phyloP scores from a whole-genome alignment of 2,888 invertebrate genomes.

The Catocala fraxini region DNA sequence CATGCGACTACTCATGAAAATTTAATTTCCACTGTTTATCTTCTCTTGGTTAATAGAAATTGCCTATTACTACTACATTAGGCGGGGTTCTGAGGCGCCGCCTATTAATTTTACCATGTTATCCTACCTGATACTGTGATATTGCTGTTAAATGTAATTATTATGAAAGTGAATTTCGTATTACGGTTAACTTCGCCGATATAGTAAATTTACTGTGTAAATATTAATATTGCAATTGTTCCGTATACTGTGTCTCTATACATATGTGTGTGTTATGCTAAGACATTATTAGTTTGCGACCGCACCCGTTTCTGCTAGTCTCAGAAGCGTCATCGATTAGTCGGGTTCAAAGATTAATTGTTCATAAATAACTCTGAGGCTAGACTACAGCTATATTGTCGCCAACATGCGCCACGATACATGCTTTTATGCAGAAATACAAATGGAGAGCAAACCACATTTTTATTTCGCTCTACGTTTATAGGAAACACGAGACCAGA shows the following conservation, averaged over 20 bases:
- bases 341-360: conserved; percentile 4
- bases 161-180: conserved; percentile 29
- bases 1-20: conserved; percentile 61
- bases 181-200: conserved; percentile 26
- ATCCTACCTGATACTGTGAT: conserved; percentile 19
- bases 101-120: conserved; percentile 30
- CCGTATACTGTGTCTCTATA: neutral
- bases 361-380: conserved; percentile 3
- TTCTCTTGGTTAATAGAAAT: conserved; percentile 32
- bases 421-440: too few species aligned
- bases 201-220: conserved; percentile 20
- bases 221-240: neutral
- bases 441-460: too few species aligned
- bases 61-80: conserved; percentile 23
- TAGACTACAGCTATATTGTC: neutral
- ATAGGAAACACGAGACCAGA: neutral
- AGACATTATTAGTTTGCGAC: conserved; percentile 2
- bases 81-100: neutral
- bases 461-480: neutral
- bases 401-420: neutral
- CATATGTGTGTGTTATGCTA: neutral
- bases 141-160: conserved; percentile 31
- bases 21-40: conserved; percentile 59
- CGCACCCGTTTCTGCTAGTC: neutral
- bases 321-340: conserved; percentile 2